Base-by-base conservation (phyloP, 2,797 vertebrate genomes). In the Tapera naevia region DNA sequence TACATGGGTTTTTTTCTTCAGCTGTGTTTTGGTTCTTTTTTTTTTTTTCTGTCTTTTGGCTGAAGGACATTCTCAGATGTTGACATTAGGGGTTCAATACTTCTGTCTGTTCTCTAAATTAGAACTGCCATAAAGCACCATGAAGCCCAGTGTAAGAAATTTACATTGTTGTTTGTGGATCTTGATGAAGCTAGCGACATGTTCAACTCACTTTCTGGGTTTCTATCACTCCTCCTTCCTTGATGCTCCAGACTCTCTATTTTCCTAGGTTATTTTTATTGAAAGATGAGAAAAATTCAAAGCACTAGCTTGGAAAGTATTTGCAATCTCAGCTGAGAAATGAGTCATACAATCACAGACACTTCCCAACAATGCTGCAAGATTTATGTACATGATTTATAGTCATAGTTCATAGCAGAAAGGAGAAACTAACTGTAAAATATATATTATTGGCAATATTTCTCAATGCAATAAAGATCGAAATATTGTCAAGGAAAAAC, bases 401-500 rank as follows among this genome's bases (percentile, higher is more conserved):
- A 89, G 46, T 72, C 72, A 57, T 17, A 78, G 65, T 62, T 93
- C 10, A 3, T 32, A 83, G 39, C 25, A 93, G 65, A 80, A 92
- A 91, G 51, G 25, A 91, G 51, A 79, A 92, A 81, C 15, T 83
- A 88, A 69, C 56, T 74, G 18, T 73, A 89, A n/a, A 92, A 33
- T 71, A 56, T 33, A n/a, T 57, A n/a, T 72, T 57, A 56, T 45
- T 86, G 62, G 85, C 66, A 89, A 72, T 37, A 33, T 78, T 91
- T 79, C 67, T 65, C 2, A 23, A 60, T 39, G 46, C 62, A 78
- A 66, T 80, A 94, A 74, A 65, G 33, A 87, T 0, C 82, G 19
- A 91, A 79, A 70, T n/a, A 39, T 39, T 72, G 72, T 45, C 65
- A 97, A 53, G 43, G 9, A 80, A 90, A 96, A 94, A 75, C 25